Percentiles rank a stretch among this genome's conserved stretches.
Evolutionary conservation across 2,888 invertebrate genomes (phyloP).

Genomic region (Mesorhabditis sp.): DNA sequence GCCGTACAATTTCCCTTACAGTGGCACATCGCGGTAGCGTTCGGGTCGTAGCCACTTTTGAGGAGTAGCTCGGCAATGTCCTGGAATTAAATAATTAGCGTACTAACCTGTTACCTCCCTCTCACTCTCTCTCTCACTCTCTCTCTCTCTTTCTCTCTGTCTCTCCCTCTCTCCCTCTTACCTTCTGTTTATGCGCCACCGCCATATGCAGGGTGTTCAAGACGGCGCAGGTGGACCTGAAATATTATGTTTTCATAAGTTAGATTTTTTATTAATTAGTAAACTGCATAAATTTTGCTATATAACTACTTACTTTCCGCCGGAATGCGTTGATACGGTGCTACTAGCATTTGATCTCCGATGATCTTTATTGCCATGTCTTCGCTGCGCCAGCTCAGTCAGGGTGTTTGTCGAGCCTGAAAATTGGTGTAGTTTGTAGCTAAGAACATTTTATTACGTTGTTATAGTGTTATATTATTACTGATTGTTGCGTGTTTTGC

Average conservation of each 20-base stretch:
- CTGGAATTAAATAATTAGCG: neutral
- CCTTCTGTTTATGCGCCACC: conserved; percentile 65
- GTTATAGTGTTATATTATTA: too few relatives aligned
- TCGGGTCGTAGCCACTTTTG: conserved; percentile 63
- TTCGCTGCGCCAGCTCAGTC: conserved; percentile 51
- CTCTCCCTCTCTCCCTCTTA: neutral
- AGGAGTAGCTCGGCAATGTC: conserved; percentile 62
- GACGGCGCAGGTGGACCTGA: conserved; percentile 48
- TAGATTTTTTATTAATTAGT: neutral
- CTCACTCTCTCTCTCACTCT: too few relatives aligned
- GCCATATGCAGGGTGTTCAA: conserved; percentile 65
- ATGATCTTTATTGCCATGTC: conserved; percentile 49
- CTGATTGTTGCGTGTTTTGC: neutral
- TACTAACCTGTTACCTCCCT: too few relatives aligned
- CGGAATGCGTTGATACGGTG: conserved; percentile 55
- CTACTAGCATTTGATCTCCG: conserved; percentile 54
- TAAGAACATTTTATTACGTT: conserved; percentile 13
- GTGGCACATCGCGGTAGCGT: conserved; percentile 62
- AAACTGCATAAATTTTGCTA: neutral
- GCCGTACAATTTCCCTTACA: conserved; percentile 55
- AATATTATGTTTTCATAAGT: conserved; percentile 5
- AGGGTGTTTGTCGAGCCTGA: conserved; percentile 53
- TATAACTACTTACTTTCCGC: conserved; percentile 36
- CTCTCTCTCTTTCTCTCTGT: too few relatives aligned
- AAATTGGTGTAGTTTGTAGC: conserved; percentile 2